These are phyloP conservation scores for Disparrhopalites patrizii DNA, from an alignment of 2,888 invertebrate species.

Conservation along the genomic window DNA sequence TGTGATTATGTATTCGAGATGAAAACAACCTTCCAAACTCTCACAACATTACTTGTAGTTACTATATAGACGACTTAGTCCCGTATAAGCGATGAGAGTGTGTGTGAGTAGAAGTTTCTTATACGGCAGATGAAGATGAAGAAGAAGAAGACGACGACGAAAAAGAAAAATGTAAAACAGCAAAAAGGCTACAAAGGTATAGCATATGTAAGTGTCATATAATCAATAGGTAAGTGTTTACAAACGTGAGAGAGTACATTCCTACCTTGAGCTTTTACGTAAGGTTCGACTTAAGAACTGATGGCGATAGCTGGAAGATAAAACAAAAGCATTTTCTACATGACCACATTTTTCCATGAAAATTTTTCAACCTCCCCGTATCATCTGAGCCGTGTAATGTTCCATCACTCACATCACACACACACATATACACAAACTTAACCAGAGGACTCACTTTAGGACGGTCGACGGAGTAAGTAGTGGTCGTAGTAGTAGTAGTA, in stretches of 20 bases:
- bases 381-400: slow-evolving; percentile 11
- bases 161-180: not conserved
- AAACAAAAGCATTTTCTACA: slow-evolving; percentile 11
- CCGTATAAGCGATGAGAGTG: no score
- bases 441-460: no score
- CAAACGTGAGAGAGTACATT: not conserved
- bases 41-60: no score
- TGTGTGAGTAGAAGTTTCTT: not conserved
- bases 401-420: slow-evolving; percentile 10
- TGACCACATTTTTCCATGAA: slow-evolving; percentile 11
- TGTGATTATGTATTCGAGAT: not conserved
- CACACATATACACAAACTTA: no score
- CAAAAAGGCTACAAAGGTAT: not conserved
- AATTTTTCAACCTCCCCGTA: slow-evolving; percentile 11
- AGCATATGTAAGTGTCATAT: not conserved
- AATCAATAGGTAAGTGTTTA: not conserved
- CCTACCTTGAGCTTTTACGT: not conserved
- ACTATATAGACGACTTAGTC: no score
- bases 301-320: slow-evolving; percentile 8
- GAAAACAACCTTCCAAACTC: not conserved
- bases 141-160: not conserved
- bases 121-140: not conserved
- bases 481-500: no score
- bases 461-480: no score
- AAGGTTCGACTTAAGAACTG: slow-evolving; percentile 10